Evolutionary conservation across 2,113 vertebrate genomes (phyloP).

Genomic region (Thryonomys swinderianus): DNA sequence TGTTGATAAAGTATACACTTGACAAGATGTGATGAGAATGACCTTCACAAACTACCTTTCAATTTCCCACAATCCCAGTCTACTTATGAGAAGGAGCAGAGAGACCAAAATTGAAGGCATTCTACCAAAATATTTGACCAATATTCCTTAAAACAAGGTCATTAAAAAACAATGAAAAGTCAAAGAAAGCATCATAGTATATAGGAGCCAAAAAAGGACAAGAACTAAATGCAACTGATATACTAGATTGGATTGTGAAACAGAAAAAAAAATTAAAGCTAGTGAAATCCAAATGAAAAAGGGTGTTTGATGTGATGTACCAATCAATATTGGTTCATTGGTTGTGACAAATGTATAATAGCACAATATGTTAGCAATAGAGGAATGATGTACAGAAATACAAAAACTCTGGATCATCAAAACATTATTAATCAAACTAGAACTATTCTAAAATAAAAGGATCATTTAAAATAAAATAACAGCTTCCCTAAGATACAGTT

Average conservation of each 20-base stretch:
- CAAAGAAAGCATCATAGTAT: not conserved
- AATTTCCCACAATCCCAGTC: not conserved
- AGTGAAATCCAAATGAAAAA: not conserved
- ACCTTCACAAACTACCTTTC: not conserved
- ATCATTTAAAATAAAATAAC: not conserved
- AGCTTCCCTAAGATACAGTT: not conserved
- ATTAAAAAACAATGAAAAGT: not conserved
- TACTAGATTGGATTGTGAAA: not conserved
- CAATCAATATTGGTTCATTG: not conserved
- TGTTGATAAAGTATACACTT: not conserved
- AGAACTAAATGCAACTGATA: not conserved
- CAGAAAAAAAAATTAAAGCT: constrained; percentile 24
- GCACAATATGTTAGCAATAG: not conserved
- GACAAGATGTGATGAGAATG: not conserved
- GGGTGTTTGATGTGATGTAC: not conserved
- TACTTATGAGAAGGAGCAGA: not conserved
- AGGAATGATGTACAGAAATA: not conserved
- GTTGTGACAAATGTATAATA: not conserved
- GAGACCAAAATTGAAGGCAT: not conserved
- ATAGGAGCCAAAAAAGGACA: not conserved
- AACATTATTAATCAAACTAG: not conserved
- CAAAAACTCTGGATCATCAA: not conserved
- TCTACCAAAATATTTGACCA: not conserved
- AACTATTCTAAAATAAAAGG: not conserved
- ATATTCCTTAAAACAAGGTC: not conserved